Evolutionary conservation across 2,888 invertebrate species (phyloP).

Genomic region (Pseudolycoriella hygida): DNA sequence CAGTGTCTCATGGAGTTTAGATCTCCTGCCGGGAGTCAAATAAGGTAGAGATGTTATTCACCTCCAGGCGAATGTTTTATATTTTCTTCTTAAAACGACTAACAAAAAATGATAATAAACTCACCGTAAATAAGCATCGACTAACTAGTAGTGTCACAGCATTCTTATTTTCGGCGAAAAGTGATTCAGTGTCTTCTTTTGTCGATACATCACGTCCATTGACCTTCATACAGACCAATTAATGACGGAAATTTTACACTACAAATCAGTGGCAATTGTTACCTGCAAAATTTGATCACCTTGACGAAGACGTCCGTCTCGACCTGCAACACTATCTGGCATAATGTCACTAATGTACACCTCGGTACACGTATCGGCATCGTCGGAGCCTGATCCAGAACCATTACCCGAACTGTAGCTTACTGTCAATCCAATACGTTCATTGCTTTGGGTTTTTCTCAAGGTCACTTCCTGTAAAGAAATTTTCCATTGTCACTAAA

Average conservation of each 20-base stretch:
- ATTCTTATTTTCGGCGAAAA: constrained; percentile 38
- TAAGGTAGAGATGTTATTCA: too few relatives aligned
- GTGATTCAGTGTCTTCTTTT: constrained; percentile 39
- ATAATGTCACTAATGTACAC: constrained; percentile 50
- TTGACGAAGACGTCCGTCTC: constrained; percentile 38
- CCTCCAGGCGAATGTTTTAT: too few relatives aligned
- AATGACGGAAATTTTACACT: background rate
- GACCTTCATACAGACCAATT: constrained; percentile 20
- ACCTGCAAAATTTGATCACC: constrained; percentile 46
- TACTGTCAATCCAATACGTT: constrained; percentile 47
- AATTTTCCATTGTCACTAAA: background rate
- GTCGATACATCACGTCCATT: constrained; percentile 42
- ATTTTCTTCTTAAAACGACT: too few relatives aligned
- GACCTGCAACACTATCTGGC: constrained; percentile 37
- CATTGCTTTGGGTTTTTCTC: constrained; percentile 35
- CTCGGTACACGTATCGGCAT: constrained; percentile 33
- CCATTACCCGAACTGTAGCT: constrained; percentile 42
- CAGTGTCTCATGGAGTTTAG: too few relatives aligned
- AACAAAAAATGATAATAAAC: constrained; percentile 12
- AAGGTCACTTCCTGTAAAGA: constrained; percentile 43
- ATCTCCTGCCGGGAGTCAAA: too few relatives aligned
- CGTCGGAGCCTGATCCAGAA: constrained; percentile 33
- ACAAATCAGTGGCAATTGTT: constrained; percentile 9
- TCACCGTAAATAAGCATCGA: constrained; percentile 37
- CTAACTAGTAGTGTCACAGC: constrained; percentile 41